Conservation (phyloP, 64 coral and sea anemone genomes). For the Pocillopora verrucosa region DNA sequence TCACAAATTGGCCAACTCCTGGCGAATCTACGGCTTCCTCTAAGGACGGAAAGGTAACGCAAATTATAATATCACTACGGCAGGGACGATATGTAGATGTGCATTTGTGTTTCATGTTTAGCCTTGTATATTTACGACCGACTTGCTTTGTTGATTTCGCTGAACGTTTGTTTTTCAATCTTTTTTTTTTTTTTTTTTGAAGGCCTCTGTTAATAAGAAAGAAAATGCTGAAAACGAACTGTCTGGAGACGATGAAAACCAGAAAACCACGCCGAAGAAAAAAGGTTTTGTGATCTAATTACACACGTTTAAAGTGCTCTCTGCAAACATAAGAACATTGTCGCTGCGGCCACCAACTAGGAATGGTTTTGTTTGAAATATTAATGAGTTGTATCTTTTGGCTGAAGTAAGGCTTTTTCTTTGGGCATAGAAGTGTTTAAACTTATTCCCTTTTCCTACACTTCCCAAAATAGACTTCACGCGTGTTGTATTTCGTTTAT, state of each 20-base stretch:
- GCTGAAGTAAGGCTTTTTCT: neutral
- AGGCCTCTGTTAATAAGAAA: conserved; percentile 43
- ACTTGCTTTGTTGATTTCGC: neutral
- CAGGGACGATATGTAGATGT: neutral
- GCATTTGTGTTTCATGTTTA: conserved; percentile 23
- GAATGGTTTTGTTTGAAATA: conserved; percentile 1
- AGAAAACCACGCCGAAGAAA: conserved; percentile 62
- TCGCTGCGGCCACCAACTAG: neutral
- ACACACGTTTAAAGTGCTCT: neutral
- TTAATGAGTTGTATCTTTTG: conserved; percentile 16
- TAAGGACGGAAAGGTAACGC: conserved; percentile 29
- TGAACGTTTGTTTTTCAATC: neutral
- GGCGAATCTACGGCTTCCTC: conserved; percentile 57
- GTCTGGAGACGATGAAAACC: conserved; percentile 36
- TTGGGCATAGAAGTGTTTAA: neutral
- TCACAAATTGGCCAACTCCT: conserved; percentile 71
- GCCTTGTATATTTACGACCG: neutral
- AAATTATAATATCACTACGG: neutral
- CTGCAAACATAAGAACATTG: neutral
- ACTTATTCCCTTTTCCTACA: neutral
- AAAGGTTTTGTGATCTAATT: conserved; percentile 49
- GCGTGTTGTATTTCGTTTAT: too few species aligned
- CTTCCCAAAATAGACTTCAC: neutral
- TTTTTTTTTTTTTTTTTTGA: neutral
- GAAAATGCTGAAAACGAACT: conserved; percentile 69